Evolutionary conservation across 2,797 vertebrate genomes (phyloP).

Genomic region (Mus minutoides): DNA sequence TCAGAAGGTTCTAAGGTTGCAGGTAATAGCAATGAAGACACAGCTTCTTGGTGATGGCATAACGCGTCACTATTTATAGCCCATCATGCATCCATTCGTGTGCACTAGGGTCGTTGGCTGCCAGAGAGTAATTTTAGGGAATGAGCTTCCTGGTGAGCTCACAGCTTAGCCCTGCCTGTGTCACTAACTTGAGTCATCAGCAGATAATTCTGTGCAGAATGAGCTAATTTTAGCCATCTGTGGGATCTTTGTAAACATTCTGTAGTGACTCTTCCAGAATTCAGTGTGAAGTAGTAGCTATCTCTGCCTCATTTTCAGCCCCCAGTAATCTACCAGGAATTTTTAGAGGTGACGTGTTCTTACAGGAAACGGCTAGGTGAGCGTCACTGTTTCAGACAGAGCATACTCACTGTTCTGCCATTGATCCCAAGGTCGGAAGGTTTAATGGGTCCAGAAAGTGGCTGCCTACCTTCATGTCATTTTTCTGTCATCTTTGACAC

Average conservation of each 20-base stretch:
- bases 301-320: slow-evolving; percentile 66
- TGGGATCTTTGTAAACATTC: slow-evolving; percentile 71
- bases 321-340: background rate
- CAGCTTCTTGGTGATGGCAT: slow-evolving; percentile 33
- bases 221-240: slow-evolving; percentile 80
- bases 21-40: slow-evolving; percentile 39
- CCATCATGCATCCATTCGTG: slow-evolving; percentile 53
- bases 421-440: slow-evolving; percentile 9
- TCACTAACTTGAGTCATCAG: slow-evolving; percentile 87
- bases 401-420: background rate
- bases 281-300: slow-evolving; percentile 53
- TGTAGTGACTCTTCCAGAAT: slow-evolving; percentile 68
- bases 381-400: background rate
- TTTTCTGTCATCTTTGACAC: background rate
- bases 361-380: slow-evolving; percentile 50
- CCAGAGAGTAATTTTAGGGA: slow-evolving; percentile 87
- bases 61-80: slow-evolving; percentile 71
- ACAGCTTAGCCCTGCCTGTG: slow-evolving; percentile 82
- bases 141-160: slow-evolving; percentile 83
- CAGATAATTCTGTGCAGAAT: slow-evolving; percentile 81
- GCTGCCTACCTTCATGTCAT: background rate
- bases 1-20: background rate
- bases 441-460: background rate
- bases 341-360: slow-evolving; percentile 48
- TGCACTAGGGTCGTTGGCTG: slow-evolving; percentile 79